Evolutionary conservation across 2,113 vertebrate species (phyloP), one percentile per base, ranked within the genome.

Genomic region (Tragelaphus imberbis): DNA sequence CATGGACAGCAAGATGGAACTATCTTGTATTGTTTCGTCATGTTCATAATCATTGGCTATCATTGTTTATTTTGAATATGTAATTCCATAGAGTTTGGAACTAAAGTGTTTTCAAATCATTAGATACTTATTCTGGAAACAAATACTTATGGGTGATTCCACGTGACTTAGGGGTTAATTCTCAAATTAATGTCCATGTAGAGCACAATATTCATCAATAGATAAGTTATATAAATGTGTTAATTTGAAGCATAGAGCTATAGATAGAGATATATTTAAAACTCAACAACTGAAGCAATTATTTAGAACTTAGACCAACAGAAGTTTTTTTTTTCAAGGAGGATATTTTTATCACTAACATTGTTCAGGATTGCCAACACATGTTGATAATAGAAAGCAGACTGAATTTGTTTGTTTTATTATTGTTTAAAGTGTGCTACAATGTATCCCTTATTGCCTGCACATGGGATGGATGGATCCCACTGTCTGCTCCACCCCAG

Each of bases 231-330:
- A 91, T 89, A 95, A 91, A 93, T 30, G 33, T 53, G 28, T 77
- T 94, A 36, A 93, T 86, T 94, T 56, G 75, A 90, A 96, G 91
- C 11, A 55, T 7, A 53, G 13, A 80, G 77, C 27, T 80, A 80
- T 80, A 49, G 75, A 47, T 79, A 55, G 51, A 56, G 49, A 82
- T 88, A 40, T 77, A 84, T 61, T 61, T 89, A 89, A 95, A 92
- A 93, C 56, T 68, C 84, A 84, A 89, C 5, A 90, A 28, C 44
- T 36, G 21, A 28, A 68, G 82, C 33, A 89, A 94, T 91, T 91
- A 93, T 63, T 95, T 89, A 93, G 87, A 92, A 94, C 53, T 93
- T 84, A 91, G 28, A 86, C 36, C 53, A 91, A 93, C 33, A 77
- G 86, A 87, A 96, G 30, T 49, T 33, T 30, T 95, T 49, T 51